Percentiles rank a stretch among this genome's conserved stretches.
Evolutionary conservation across 2,797 vertebrate species (phyloP).

Genomic region (Capromys pilorides): DNA sequence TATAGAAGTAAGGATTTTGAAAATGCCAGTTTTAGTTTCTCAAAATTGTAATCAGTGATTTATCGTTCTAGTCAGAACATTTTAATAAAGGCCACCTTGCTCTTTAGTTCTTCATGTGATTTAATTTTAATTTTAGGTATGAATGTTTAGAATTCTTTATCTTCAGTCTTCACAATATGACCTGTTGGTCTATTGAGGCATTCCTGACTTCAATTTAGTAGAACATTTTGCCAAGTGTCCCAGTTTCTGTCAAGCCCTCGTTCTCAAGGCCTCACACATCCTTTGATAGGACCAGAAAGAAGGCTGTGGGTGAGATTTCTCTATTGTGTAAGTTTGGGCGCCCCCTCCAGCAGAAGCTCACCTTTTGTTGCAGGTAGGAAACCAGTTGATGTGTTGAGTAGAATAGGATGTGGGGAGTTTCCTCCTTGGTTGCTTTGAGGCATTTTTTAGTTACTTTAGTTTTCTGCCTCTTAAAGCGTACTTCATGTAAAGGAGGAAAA

Average conservation of each 20-base stretch:
- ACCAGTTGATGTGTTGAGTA: neutral
- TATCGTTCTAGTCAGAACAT: neutral
- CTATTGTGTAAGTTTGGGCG: neutral
- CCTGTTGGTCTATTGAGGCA: neutral
- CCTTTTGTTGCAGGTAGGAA: neutral
- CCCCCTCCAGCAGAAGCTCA: neutral
- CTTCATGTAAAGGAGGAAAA: neutral
- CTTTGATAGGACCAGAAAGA: slow-evolving; percentile 16
- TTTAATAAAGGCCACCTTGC: neutral
- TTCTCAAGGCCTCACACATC: slow-evolving; percentile 44
- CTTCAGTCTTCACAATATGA: neutral
- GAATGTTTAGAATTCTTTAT: slow-evolving; percentile 47
- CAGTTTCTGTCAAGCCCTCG: slow-evolving; percentile 7
- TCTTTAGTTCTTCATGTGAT: neutral
- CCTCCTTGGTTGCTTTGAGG: neutral
- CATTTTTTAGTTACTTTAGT: slow-evolving; percentile 37
- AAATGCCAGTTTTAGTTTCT: slow-evolving; percentile 51
- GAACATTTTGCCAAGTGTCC: slow-evolving; percentile 29
- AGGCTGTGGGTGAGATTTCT: slow-evolving; percentile 12
- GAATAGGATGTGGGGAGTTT: neutral
- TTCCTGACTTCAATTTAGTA: slow-evolving; percentile 34
- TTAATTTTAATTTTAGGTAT: slow-evolving; percentile 17
- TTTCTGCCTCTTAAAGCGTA: neutral
- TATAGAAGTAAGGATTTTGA: slow-evolving; percentile 30
- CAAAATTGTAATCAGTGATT: neutral